Percentiles rank a stretch among this genome's conserved stretches.
phyloP scores from a whole-genome alignment of 2,113 vertebrate species.

The Prochilodus magdalenae region DNA sequence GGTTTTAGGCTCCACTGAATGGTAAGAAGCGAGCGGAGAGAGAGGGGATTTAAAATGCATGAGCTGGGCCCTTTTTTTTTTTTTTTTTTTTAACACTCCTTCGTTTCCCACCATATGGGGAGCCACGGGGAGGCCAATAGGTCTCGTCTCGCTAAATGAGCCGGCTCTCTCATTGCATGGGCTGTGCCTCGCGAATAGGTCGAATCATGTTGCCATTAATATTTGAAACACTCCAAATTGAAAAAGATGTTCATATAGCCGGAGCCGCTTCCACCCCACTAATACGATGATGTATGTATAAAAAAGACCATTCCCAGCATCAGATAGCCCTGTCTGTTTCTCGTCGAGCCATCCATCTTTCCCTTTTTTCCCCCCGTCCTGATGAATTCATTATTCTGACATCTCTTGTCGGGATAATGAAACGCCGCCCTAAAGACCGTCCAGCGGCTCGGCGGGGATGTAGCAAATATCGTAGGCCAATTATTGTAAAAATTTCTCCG shows the following conservation, averaged over 20 bases:
- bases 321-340: conserved; percentile 83
- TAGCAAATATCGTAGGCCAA: conserved; percentile 75
- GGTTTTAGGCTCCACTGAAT: conserved; percentile 2
- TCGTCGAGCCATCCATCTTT: conserved; percentile 88
- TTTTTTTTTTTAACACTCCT: conserved; percentile 45
- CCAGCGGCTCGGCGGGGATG: conserved; percentile 80
- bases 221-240: conserved; percentile 86
- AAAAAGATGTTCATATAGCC: conserved; percentile 84
- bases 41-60: conserved; percentile 48
- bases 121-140: conserved; percentile 52
- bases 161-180: conserved; percentile 53
- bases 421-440: conserved; percentile 77
- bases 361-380: conserved; percentile 65
- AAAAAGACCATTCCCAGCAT: conserved; percentile 83
- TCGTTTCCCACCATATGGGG: conserved; percentile 55
- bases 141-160: conserved; percentile 57
- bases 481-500: conserved; percentile 80
- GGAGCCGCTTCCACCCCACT: conserved; percentile 79
- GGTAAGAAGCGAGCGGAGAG: conserved; percentile 1
- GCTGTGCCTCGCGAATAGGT: conserved; percentile 72
- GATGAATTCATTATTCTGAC: conserved; percentile 90
- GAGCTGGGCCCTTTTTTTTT: conserved; percentile 29
- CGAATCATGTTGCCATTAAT: conserved; percentile 86
- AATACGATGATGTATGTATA: conserved; percentile 82
- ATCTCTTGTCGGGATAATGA: conserved; percentile 87